phyloP scores from a whole-genome alignment of 2,888 invertebrate genomes.

The Orthosia gothica region DNA sequence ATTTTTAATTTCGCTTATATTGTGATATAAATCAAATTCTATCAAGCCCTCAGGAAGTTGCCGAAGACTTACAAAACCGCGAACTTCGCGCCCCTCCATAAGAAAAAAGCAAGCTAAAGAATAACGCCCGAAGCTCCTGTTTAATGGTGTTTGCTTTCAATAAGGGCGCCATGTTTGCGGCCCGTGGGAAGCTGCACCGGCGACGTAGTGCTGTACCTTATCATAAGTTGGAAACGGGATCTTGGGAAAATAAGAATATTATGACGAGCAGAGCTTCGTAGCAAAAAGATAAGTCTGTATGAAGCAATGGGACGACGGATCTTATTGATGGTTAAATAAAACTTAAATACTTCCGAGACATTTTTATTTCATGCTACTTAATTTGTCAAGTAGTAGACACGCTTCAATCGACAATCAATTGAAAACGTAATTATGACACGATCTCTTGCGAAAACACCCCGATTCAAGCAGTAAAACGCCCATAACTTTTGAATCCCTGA shows the following conservation, averaged over 20 bases:
- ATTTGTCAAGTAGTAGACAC: no score
- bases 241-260: slow-evolving; percentile 32
- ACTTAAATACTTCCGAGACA: no score
- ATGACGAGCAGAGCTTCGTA: slow-evolving; percentile 2
- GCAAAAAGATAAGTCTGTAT: slow-evolving; percentile 2
- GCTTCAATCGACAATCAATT: no score
- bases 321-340: neutral
- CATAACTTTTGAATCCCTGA: no score
- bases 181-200: slow-evolving; percentile 76
- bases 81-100: slow-evolving; percentile 11
- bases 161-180: slow-evolving; percentile 79
- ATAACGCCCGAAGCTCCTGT: slow-evolving; percentile 75
- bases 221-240: slow-evolving; percentile 38
- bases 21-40: no score
- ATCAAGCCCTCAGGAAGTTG: no score
- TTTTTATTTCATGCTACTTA: no score
- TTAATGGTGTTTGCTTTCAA: slow-evolving; percentile 89
- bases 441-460: no score
- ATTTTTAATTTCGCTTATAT: no score
- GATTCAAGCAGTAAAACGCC: no score
- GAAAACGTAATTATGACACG: no score
- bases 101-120: slow-evolving; percentile 63
- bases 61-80: slow-evolving; percentile 11
- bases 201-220: slow-evolving; percentile 51
- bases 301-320: neutral